Evolutionary conservation across 1,140 invertebrate species (phyloP).

Genomic region (Drosophila kanapiae): DNA sequence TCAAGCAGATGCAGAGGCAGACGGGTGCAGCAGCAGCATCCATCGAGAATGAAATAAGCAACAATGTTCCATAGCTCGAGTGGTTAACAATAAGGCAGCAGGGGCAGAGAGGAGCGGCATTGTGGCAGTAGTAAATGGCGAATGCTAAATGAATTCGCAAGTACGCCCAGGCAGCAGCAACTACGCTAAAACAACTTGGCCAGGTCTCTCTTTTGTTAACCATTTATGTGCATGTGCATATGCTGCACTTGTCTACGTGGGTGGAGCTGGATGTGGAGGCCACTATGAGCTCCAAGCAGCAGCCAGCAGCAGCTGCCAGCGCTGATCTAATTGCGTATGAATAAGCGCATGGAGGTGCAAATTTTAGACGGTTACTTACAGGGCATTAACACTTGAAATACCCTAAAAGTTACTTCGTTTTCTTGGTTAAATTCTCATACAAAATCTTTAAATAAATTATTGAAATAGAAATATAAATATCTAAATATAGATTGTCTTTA

Average conservation of each 20-base stretch:
- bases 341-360: slow-evolving; percentile 46
- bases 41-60: slow-evolving; percentile 51
- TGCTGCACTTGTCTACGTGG: slow-evolving; percentile 15
- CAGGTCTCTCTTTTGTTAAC: slow-evolving; percentile 37
- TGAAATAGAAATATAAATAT: background rate
- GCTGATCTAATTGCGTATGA: slow-evolving; percentile 72
- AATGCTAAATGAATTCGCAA: slow-evolving; percentile 47
- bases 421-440: background rate
- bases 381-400: slow-evolving; percentile 9
- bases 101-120: slow-evolving; percentile 5
- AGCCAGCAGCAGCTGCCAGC: slow-evolving; percentile 24
- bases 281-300: slow-evolving; percentile 21
- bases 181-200: slow-evolving; percentile 16
- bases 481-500: background rate
- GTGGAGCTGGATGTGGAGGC: slow-evolving; percentile 11
- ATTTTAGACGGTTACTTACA: slow-evolving; percentile 12
- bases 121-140: slow-evolving; percentile 51
- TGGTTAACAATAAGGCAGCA: slow-evolving; percentile 58
- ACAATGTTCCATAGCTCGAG: slow-evolving; percentile 46
- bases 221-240: slow-evolving; percentile 35
- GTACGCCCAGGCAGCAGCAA: slow-evolving; percentile 45
- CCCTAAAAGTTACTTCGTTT: slow-evolving; percentile 7
- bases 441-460: background rate
- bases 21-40: slow-evolving; percentile 10
- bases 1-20: background rate